A percentile compares a stretch with the other conserved stretches of the same genome.
These are phyloP conservation scores for Ctena decussata DNA, from an alignment of 2,888 invertebrate genomes.

Conservation along the genomic window DNA sequence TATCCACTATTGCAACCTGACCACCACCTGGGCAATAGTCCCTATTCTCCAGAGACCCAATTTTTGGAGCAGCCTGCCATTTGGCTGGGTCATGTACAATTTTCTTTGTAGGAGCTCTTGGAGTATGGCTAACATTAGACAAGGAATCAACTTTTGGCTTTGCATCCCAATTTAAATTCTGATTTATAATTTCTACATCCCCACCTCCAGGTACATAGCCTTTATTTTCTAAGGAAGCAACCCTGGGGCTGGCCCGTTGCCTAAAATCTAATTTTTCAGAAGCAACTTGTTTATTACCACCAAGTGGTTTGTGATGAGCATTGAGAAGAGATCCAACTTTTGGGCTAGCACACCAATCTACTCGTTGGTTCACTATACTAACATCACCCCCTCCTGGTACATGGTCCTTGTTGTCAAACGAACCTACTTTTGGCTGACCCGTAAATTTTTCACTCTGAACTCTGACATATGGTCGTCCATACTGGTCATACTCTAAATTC, in stretches of 20 bases:
- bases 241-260: constrained; percentile 91
- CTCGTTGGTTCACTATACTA: constrained; percentile 53
- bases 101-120: constrained; percentile 69
- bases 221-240: constrained; percentile 90
- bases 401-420: constrained; percentile 94
- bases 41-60: constrained; percentile 75
- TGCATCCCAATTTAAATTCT: constrained; percentile 70
- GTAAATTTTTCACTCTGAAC: constrained; percentile 87
- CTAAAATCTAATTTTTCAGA: constrained; percentile 87
- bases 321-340: constrained; percentile 77
- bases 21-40: constrained; percentile 70
- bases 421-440: constrained; percentile 95
- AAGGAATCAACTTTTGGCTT: constrained; percentile 78
- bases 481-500: constrained; percentile 57
- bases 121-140: constrained; percentile 73
- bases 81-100: constrained; percentile 49
- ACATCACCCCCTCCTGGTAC: constrained; percentile 89
- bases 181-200: constrained; percentile 54
- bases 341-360: constrained; percentile 60
- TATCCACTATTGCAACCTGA: constrained; percentile 62
- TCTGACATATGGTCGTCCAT: constrained; percentile 57
- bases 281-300: constrained; percentile 64
- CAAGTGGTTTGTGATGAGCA: constrained; percentile 65
- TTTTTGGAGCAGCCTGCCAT: constrained; percentile 64
- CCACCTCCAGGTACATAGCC: constrained; percentile 62